A percentile compares a stretch with the other conserved stretches of the same genome.
Conservation (phyloP, 2,113 vertebrate genomes). For the Stegostoma tigrinum region DNA sequence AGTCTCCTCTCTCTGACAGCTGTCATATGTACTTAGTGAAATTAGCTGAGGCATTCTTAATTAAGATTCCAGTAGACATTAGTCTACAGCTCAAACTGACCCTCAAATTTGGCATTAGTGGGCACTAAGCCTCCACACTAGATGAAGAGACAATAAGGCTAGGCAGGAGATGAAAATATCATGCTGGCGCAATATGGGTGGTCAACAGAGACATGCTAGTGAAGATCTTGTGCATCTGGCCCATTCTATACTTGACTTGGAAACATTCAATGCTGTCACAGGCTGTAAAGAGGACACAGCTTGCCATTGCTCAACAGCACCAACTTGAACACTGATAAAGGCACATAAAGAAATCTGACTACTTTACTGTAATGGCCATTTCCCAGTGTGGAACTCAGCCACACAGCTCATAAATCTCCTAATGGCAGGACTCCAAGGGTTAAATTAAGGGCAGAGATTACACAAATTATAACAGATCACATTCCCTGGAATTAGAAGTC, state of each 20-base stretch:
- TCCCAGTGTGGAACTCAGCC: not conserved
- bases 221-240: not conserved
- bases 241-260: not conserved
- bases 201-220: not conserved
- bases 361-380: not conserved
- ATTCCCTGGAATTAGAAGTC: not conserved
- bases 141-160: not conserved
- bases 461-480: no score
- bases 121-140: not conserved
- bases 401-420: not conserved
- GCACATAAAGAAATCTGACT: not conserved
- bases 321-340: not conserved
- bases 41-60: constrained; percentile 36
- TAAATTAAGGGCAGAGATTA: no score
- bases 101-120: constrained; percentile 7
- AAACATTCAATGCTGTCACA: not conserved
- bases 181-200: not conserved
- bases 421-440: not conserved
- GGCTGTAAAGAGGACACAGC: not conserved
- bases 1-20: constrained; percentile 29
- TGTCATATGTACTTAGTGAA: constrained; percentile 35
- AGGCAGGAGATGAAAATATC: constrained; percentile 15
- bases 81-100: not conserved
- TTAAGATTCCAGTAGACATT: constrained; percentile 34
- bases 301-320: not conserved